Evolutionary conservation across 2,888 invertebrate species (phyloP).

Genomic region (Deilephila elpenor): DNA sequence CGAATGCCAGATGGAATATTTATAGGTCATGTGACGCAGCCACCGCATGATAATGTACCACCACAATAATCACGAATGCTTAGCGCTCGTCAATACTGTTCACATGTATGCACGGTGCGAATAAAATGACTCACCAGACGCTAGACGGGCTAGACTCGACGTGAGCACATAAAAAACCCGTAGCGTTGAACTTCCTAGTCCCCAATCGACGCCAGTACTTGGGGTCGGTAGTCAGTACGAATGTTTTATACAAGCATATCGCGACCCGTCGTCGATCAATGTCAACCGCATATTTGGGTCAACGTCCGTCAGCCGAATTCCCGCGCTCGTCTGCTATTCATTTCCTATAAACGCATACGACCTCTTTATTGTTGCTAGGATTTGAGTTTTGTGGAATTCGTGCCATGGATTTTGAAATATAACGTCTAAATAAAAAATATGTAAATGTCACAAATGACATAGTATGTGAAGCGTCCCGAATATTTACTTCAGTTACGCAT

Average conservation of each 20-base stretch:
- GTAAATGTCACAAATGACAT: slow-evolving; percentile 6
- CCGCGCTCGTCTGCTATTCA: slow-evolving; percentile 71
- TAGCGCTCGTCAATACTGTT: slow-evolving; percentile 8
- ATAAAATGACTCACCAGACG: slow-evolving; percentile 61
- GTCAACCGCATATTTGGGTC: slow-evolving; percentile 83
- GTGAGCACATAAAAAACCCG: slow-evolving; percentile 65
- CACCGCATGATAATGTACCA: slow-evolving; percentile 38
- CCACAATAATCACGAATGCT: slow-evolving; percentile 43
- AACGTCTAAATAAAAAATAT: neutral
- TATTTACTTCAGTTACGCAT: neutral
- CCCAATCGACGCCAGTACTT: slow-evolving; percentile 58
- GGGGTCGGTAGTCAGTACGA: slow-evolving; percentile 50
- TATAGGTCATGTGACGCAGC: slow-evolving; percentile 56
- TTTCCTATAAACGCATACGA: slow-evolving; percentile 67
- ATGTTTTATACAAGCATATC: slow-evolving; percentile 74
- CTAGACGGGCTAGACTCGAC: slow-evolving; percentile 61
- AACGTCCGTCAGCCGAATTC: slow-evolving; percentile 79
- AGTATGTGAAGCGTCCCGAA: neutral
- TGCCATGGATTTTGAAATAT: neutral
- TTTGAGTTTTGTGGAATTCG: slow-evolving; percentile 2
- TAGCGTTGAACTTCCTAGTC: slow-evolving; percentile 76
- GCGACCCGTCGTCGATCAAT: slow-evolving; percentile 81
- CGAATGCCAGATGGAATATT: slow-evolving; percentile 54
- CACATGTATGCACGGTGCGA: slow-evolving; percentile 6
- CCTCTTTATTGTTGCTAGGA: slow-evolving; percentile 42